Base-by-base conservation (phyloP, 2,797 vertebrate species). In the Sternarchorhynchus goeldii region DNA sequence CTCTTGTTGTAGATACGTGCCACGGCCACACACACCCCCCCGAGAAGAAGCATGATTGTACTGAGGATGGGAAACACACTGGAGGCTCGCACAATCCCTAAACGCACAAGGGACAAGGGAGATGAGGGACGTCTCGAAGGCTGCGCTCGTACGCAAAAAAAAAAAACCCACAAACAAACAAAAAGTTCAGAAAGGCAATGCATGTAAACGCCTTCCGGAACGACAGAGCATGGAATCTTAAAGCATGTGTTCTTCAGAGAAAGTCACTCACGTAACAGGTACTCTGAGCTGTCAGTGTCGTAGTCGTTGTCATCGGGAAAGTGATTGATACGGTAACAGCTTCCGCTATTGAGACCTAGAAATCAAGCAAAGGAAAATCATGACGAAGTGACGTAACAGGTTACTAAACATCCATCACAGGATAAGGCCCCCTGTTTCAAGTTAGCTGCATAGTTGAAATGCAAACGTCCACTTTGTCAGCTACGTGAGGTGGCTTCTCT, bases 221-320 rank as follows among this genome's bases (percentile, higher is more conserved):
- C 32, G 29, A 5, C 34, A 78, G 29, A 45, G 8, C 50, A 16
- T 70, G 53, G 31, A 20, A 77, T 36, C 39, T 50, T 31, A 29
- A 4, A 16, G 21, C 64, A n/a, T 32, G 56, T 21, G 45, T 20
- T 7, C 4, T 72, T 31, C n/a, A 76, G 39, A 83, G 57, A 58
- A 60, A 56, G 41, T 45, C 34, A 96, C 97, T 98, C 94, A 99
- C 97, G 96, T 86, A 98, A 93, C 87, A 99, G 96, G 88, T 98
- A 99, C 86, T 99, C 97, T 0, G 97, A 98, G 92, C 96, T 98
- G 94, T 99, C 97, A 0, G 98, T 96, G 89, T 99, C 97, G 0
- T 99, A 99, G 88, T 97, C 96, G 0, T 98, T 98, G 91, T 99
- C 97, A 73, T 98, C 96, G n/a, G 97, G 97, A 88, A 99, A 99